Conservation (phyloP, 1,140 invertebrate genomes). For the Aphaenogaster rudis region DNA sequence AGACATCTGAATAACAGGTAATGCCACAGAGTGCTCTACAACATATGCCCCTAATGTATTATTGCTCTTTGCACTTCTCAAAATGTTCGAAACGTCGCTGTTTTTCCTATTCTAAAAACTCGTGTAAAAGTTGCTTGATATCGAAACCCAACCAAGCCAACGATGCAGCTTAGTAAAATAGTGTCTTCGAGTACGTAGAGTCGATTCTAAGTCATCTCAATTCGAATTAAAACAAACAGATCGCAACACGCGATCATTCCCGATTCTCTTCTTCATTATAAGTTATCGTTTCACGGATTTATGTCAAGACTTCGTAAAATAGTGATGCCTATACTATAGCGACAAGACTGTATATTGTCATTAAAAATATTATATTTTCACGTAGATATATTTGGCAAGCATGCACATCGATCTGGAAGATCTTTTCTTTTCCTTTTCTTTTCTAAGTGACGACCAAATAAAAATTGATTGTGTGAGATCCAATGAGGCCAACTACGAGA, state of each 20-base stretch:
- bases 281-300: constrained; percentile 54
- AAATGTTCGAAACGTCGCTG: constrained; percentile 72
- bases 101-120: constrained; percentile 70
- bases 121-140: constrained; percentile 78
- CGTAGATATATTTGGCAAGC: constrained; percentile 80
- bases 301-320: constrained; percentile 65
- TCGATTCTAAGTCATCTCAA: constrained; percentile 51
- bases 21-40: constrained; percentile 80
- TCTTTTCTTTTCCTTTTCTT: constrained; percentile 36
- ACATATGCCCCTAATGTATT: constrained; percentile 75
- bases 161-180: constrained; percentile 43
- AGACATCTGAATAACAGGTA: constrained; percentile 75
- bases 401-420: constrained; percentile 75
- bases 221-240: constrained; percentile 46
- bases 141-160: constrained; percentile 74
- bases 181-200: constrained; percentile 23
- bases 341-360: constrained; percentile 80
- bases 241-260: constrained; percentile 40
- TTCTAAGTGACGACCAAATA: constrained; percentile 61
- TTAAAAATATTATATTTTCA: constrained; percentile 80
- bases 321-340: constrained; percentile 70
- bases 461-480: constrained; percentile 46
- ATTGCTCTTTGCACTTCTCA: constrained; percentile 79
- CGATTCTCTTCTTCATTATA: constrained; percentile 31
- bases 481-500: constrained; percentile 79